These are phyloP conservation scores for Australoheros scitulus DNA, from an alignment of 2,113 vertebrate species.

Conservation along the genomic window DNA sequence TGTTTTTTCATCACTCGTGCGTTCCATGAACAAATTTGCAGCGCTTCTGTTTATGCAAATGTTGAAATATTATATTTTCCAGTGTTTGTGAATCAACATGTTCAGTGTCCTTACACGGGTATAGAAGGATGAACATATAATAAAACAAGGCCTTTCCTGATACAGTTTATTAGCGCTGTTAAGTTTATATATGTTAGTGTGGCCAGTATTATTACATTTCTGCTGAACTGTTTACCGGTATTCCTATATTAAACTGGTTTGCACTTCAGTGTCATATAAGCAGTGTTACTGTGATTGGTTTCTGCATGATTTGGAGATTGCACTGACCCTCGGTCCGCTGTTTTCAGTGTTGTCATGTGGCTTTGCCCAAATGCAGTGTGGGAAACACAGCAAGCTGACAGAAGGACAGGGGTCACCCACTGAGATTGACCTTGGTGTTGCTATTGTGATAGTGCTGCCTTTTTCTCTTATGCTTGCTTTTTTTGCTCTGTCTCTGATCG, in stretches of 20 bases:
- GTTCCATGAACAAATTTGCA: not conserved
- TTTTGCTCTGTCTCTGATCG: conserved; percentile 26
- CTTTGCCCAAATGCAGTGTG: conserved; percentile 24
- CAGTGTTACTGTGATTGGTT: not conserved
- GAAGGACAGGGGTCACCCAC: conserved; percentile 54
- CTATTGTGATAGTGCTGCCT: conserved; percentile 8
- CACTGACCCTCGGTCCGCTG: not conserved
- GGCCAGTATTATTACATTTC: not conserved
- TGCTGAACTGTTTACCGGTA: not conserved
- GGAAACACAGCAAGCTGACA: conserved; percentile 48
- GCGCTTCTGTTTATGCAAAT: not conserved
- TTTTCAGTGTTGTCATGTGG: conserved; percentile 33
- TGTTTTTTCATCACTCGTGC: not conserved
- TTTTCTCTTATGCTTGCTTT: conserved; percentile 6
- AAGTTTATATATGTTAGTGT: not conserved
- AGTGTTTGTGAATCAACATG: not conserved
- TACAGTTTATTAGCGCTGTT: not conserved
- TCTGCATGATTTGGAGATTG: not conserved
- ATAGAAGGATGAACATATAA: not conserved
- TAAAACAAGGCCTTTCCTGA: not conserved
- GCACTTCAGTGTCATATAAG: not conserved
- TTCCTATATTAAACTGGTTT: not conserved
- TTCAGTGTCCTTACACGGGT: not conserved
- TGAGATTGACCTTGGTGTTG: conserved; percentile 57
- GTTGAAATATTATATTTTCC: not conserved